Evolutionary conservation across 2,888 invertebrate genomes (phyloP), one percentile per base, ranked within the genome.

Genomic region (Drosophila fulvimacula): DNA sequence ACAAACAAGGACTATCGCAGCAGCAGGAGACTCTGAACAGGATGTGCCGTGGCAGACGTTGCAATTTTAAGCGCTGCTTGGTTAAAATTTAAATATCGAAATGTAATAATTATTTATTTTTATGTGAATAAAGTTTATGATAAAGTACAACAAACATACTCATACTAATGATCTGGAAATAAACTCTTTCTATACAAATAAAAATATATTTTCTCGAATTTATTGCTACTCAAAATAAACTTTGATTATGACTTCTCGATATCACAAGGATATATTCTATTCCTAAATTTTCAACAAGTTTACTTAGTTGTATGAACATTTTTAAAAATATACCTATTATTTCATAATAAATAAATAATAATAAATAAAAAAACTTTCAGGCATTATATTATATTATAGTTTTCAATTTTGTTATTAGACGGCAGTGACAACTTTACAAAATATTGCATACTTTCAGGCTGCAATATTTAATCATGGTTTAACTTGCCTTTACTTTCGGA

Each of bases 71-170:
- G 73, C 61, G 57, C 63, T 49, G 59, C 58, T 79, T 69, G 57
- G 41, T 30, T 46, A 58, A 65, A 42, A 70, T 36, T 53, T 69
- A 52, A 62, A 63, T 75, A 60, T 83, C 82, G 82, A 82, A 87
- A 82, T 89, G 82, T 85, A 88, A 84, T 71, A 87, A 88, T 72
- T 89, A 89, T 88, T 89, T 84, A 84, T 84, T 84, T 82, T 72
- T 89, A 88, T 84, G 76, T 89, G 83, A 84, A 84, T 84, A 84
- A 84, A 84, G 73, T 76, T 84, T 87, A 84, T 88, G 60, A 70
- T 88, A 88, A 83, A 86, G 86, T 82, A 80, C 62, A 82, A 64
- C n/a, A 61, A 61, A 24, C 41, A 44, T 5, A 41, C 41, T 41
- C 19, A 63, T 17, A 17, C 32, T 34, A 41, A 17, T 39, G 30